Evolutionary conservation across 1,140 invertebrate species (phyloP).

Genomic region (Cephus cinctus): DNA sequence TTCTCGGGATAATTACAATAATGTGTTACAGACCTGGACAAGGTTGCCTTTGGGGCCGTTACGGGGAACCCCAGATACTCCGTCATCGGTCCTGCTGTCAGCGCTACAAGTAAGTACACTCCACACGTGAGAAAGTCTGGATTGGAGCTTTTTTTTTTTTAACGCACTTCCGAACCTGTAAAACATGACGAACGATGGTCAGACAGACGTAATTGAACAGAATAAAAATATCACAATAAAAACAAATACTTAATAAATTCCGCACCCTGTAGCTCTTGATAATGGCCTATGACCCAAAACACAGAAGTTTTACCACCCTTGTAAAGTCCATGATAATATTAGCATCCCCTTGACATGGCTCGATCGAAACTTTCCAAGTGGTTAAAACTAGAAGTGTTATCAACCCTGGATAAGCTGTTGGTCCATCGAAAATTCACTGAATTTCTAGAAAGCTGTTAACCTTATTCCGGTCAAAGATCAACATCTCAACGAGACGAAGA

Average conservation of each 20-base stretch:
- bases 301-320: no score
- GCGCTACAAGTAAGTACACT: slow-evolving; percentile 57
- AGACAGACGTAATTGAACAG: no score
- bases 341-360: slow-evolving; percentile 17
- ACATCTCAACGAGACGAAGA: no score
- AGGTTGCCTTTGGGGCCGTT: slow-evolving; percentile 50
- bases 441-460: slow-evolving; percentile 16
- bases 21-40: slow-evolving; percentile 56
- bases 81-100: slow-evolving; percentile 57
- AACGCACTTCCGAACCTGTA: no score
- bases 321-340: slow-evolving; percentile 13
- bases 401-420: slow-evolving; percentile 19
- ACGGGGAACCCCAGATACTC: slow-evolving; percentile 52
- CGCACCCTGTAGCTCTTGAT: no score
- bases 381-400: slow-evolving; percentile 25
- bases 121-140: no score
- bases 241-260: no score
- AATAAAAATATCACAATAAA: no score
- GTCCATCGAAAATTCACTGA: slow-evolving; percentile 15
- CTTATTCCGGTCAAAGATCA: no score
- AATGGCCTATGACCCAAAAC: no score
- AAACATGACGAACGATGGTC: no score
- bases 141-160: no score
- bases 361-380: slow-evolving; percentile 25
- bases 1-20: slow-evolving; percentile 56